phyloP scores from a whole-genome alignment of 2,888 invertebrate genomes.

The Sisyra nigra region DNA sequence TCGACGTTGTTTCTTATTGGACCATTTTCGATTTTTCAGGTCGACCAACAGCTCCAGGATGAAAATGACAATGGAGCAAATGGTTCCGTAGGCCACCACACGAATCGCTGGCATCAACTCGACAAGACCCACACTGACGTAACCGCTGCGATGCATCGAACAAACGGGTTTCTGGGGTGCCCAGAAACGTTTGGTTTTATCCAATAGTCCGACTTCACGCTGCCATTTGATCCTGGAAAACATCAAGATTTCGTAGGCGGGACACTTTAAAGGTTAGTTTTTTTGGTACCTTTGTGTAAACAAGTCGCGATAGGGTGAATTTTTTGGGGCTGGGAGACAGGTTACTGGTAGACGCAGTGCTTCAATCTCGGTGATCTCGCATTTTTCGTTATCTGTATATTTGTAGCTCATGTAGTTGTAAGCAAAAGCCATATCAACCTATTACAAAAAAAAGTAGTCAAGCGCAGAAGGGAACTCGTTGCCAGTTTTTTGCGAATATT shows the following conservation, averaged over 20 bases:
- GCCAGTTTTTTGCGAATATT: too few species aligned
- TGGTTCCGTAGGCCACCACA: constrained; percentile 22
- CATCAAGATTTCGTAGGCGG: too few species aligned
- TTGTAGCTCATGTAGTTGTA: constrained; percentile 44
- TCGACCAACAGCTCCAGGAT: background rate
- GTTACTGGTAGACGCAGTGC: constrained; percentile 39
- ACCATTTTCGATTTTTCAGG: background rate
- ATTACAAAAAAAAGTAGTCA: constrained; percentile 19
- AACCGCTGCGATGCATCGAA: constrained; percentile 29
- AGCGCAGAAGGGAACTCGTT: too few species aligned
- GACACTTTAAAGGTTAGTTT: too few species aligned
- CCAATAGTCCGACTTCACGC: constrained; percentile 38
- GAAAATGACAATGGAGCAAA: background rate
- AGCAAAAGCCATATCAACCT: constrained; percentile 35
- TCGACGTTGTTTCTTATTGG: too few species aligned
- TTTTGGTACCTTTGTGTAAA: constrained; percentile 21
- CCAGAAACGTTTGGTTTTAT: constrained; percentile 34
- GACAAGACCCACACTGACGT: constrained; percentile 34
- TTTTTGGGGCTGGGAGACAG: constrained; percentile 33
- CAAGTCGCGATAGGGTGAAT: constrained; percentile 40
- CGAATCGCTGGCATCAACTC: constrained; percentile 35
- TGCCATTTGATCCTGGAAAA: constrained; percentile 37
- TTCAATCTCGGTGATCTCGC: constrained; percentile 38
- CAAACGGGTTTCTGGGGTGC: constrained; percentile 36
- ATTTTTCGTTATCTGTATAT: constrained; percentile 43